phyloP scores from a whole-genome alignment of 1,140 invertebrate species.

The Zaprionus gabonicus region DNA sequence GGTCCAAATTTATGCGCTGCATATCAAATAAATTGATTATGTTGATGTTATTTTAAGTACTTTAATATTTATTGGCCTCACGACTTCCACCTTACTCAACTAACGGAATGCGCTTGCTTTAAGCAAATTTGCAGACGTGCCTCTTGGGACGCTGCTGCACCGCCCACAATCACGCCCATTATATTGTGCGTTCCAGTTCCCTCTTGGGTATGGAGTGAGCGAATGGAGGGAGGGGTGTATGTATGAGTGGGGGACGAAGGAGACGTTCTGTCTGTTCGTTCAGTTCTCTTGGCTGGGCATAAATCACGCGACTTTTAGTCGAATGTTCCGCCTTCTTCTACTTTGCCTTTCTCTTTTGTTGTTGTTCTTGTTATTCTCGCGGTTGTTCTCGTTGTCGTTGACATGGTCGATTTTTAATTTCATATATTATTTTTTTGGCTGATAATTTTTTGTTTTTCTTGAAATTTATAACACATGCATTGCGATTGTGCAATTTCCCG shows the following conservation, averaged over 20 bases:
- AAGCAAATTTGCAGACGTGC: constrained; percentile 33
- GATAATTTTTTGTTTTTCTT: constrained; percentile 24
- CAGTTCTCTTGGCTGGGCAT: constrained; percentile 24
- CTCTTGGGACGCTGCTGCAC: constrained; percentile 15
- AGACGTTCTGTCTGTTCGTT: constrained; percentile 22
- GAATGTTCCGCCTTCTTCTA: constrained; percentile 49
- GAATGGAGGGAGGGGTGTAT: neutral
- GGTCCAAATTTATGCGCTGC: constrained; percentile 1
- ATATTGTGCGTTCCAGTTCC: constrained; percentile 21
- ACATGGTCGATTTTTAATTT: constrained; percentile 44
- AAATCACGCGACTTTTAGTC: constrained; percentile 53
- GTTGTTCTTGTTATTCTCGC: constrained; percentile 27
- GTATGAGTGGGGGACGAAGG: neutral
- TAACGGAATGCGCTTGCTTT: constrained; percentile 7
- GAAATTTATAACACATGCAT: constrained; percentile 55
- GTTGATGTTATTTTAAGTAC: constrained; percentile 22
- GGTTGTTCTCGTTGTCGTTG: constrained; percentile 19
- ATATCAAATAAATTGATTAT: constrained; percentile 27
- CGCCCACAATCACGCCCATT: constrained; percentile 27
- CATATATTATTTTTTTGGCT: constrained; percentile 25
- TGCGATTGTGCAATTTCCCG: constrained; percentile 58
- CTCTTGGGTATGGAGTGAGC: too few species aligned
- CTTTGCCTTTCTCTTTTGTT: constrained; percentile 46
- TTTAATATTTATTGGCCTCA: constrained; percentile 26
- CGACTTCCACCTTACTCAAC: constrained; percentile 16